Evolutionary conservation across 2,797 vertebrate genomes (phyloP), one percentile per base, ranked within the genome.

Genomic region (Taenioides sp.): DNA sequence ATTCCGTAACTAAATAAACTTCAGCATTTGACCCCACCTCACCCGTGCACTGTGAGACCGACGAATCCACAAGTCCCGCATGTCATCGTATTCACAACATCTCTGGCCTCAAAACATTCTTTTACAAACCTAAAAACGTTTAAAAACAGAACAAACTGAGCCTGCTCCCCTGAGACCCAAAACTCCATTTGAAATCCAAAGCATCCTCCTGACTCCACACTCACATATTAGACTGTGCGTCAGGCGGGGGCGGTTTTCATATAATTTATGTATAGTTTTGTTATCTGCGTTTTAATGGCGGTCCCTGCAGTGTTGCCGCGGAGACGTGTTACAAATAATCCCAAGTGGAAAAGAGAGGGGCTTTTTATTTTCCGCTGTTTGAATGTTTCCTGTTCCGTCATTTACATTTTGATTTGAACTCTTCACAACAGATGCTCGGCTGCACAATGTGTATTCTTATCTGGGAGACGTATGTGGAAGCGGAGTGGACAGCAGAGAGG

Each of bases 251-350:
- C 67, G 23, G 20, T 12, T 28, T 65, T n/a, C 11, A 61, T 23
- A 55, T 70, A 34, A 66, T 25, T 66, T 28, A 71, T 71, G 34
- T 60, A 67, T 59, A 43, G 59, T 20, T 59, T n/a, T 72, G 65
- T 68, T 31, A 64, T 64, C 34, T 59, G 58, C 57, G 14, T 27
- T 58, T 73, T 70, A 58, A 64, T 71, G 50, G 18, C 57, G 43
- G n/a, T 23, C 22, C 43, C 22, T 43, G 55, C 57, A 28, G 14
- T 66, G 63, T 60, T 55, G 55, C 49, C 69, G 43, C 16, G 22
- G 40, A 23, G 27, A 10, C 16, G 11, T 18, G 64, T 49, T 49
- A 18, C 18, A 60, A 40, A 61, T 47, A 54, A 54, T 55, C 22
- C 54, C 63, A 22, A 31, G 23, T 27, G 11, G 11, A 58, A 58